Conservation (phyloP, 2,113 vertebrate species). For the Saccopteryx leptura region DNA sequence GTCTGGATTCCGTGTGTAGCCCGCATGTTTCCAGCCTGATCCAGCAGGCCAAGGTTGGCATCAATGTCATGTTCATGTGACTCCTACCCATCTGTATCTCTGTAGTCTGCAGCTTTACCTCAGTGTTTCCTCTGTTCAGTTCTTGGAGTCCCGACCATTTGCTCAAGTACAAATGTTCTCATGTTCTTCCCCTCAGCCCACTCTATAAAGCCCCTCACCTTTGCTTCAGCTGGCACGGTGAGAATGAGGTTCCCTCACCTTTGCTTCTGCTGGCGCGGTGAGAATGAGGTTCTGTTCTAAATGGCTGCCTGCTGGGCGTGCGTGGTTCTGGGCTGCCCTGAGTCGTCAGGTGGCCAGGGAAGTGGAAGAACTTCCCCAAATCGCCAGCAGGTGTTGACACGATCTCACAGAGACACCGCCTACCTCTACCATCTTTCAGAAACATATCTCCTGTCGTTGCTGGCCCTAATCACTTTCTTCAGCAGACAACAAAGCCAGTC, state of each 20-base stretch:
- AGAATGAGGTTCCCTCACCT: not conserved
- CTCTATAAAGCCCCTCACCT: accelerated
- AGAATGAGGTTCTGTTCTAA: not conserved
- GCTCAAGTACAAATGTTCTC: too few species aligned
- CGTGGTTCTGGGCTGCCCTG: accelerated
- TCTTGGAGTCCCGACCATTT: not conserved
- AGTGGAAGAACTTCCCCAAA: not conserved
- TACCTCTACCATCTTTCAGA: not conserved
- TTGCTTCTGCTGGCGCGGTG: not conserved
- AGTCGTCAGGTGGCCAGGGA: accelerated
- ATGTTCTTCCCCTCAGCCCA: not conserved
- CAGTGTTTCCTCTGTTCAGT: not conserved
- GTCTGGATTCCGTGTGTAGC: accelerated
- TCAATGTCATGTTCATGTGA: accelerated
- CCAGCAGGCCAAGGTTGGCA: accelerated
- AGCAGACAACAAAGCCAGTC: not conserved
- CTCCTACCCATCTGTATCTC: too few species aligned
- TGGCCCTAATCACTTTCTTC: not conserved
- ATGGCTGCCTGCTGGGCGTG: accelerated
- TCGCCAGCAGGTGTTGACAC: accelerated
- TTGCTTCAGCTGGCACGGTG: not conserved
- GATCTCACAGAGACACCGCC: accelerated
- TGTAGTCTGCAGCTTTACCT: not conserved
- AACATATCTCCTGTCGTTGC: not conserved
- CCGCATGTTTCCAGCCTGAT: accelerated